Base-by-base conservation (phyloP, 2,797 vertebrate species). In the Lemur catta region DNA sequence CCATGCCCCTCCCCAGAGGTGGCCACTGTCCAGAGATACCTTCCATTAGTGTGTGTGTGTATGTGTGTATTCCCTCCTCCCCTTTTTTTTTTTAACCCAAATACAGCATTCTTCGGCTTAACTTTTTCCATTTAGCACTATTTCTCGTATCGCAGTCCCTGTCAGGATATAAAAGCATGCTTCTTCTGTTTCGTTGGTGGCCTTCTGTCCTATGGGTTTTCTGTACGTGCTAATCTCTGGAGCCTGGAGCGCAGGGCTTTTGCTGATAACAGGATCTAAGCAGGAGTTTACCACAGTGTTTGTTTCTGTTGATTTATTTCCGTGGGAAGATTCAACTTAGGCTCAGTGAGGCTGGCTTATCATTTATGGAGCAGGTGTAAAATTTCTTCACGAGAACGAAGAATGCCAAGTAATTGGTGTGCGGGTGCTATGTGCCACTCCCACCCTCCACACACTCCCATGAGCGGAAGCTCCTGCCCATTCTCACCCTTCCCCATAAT, bases 291-390 rank as follows among this genome's bases (percentile, higher is more conserved):
- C 41, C n/a, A 50, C 18, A 20, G 30, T 4, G 7, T 74, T 80
- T 63, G 63, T 71, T 67, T 46, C 41, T 30, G 75, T 26, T 52
- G 86, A 50, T 80, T 72, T 87, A 38, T 84, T 79, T 48, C 71
- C 59, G 24, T 46, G 67, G 76, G 55, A 46, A 38, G 72, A 80
- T 84, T 59, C 35, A 85, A 28, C 79, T 79, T 57, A 4, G 61
- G 72, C 71, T 15, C 7, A 30, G 7, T 4, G 67, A 76, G 57
- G 26, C 55, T 65, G 17, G 28, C 26, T 81, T 92, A 30, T 38
- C 79, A 28, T 41, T 38, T 78, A 43, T 4, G 52, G 61, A 59
- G 55, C 43, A 85, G 69, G 43, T 59, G 22, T 0, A n/a, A 74
- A 52, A 28, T 55, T 35, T 17, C 35, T 52, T 38, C 38, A 75